A percentile compares a stretch with the other conserved stretches of the same genome.
phyloP scores from a whole-genome alignment of 2,797 vertebrate species.

The Peromyscus nudipes region DNA sequence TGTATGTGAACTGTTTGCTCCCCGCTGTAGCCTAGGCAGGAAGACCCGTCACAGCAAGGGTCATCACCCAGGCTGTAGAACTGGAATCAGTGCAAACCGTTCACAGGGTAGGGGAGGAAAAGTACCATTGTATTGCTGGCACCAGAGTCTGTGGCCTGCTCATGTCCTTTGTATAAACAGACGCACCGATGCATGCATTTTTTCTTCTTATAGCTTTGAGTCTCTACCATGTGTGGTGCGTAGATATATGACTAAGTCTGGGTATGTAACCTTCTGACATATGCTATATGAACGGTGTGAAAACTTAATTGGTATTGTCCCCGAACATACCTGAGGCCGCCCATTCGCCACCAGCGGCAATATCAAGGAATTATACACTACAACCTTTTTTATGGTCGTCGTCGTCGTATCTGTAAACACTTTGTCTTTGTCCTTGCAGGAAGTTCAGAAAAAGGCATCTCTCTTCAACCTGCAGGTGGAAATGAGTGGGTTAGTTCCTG shows the following conservation, averaged over 20 bases:
- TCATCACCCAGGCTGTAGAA: background rate
- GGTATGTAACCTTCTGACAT: background rate
- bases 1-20: no score
- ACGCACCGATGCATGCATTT: background rate
- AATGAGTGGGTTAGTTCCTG: conserved; percentile 92
- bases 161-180: background rate
- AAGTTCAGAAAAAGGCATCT: conserved; percentile 94
- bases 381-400: background rate
- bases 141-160: background rate
- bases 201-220: background rate
- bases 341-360: background rate
- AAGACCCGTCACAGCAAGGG: background rate
- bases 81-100: background rate
- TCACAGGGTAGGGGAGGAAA: background rate
- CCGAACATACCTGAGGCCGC: background rate
- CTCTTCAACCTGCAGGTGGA: conserved; percentile 93
- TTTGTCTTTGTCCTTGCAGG: conserved; percentile 89
- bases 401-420: background rate
- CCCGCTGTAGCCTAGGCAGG: background rate
- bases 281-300: background rate
- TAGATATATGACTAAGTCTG: background rate
- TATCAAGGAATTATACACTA: no score
- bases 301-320: background rate
- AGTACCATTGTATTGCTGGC: background rate
- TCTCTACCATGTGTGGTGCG: background rate